Base-by-base conservation (phyloP, 2,888 invertebrate genomes). In the Cyaniris semiargus region DNA sequence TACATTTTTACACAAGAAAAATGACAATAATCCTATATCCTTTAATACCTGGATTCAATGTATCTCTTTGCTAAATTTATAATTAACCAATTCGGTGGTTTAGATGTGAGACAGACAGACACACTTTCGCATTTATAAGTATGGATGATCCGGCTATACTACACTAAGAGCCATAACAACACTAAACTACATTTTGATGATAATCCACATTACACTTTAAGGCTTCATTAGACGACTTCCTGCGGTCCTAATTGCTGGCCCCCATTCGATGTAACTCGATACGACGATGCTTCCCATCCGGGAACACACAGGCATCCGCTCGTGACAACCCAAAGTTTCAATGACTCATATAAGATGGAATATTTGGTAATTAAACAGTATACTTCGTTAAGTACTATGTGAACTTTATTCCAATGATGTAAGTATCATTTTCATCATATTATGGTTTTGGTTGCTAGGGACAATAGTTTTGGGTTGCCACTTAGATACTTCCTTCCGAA, bases 261-360 rank as follows among this genome's bases (percentile, higher is more conserved):
- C 92, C 91, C 90, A 90, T 91, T 88, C 92, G 87, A 86, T 88
- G 93, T 87, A 91, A 93, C 85, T 82, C 83, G 91, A 93, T 91
- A 90, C 85, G 87, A 86, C 85, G 83, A 81, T 81, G 83, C 82
- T 83, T 83, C 86, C 85, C 84, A 82, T 83, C 88, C 92, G 60
- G 92, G 93, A 93, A 66, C 27, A 66, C 60, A 66, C 60, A 91
- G 90, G 88, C 85, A 86, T 88, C 87, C 90, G 90, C 88, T 91
- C 90, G 85, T 88, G 92, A 93, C 93, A 93, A 88, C 88, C 91
- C 88, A 90, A 92, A 91, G 84, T 81, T 81, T 86, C 10, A 44
- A 44, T 74, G 48, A 74, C 53, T 74, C 74, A 74, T 66, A 31
- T 31, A 66, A 66, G 66, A 66, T 31, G 66, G 66, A 66, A 66